A percentile compares a stretch with the other conserved stretches of the same genome.
phyloP scores from a whole-genome alignment of 2,888 invertebrate genomes.

The Nomada ruficornis region DNA sequence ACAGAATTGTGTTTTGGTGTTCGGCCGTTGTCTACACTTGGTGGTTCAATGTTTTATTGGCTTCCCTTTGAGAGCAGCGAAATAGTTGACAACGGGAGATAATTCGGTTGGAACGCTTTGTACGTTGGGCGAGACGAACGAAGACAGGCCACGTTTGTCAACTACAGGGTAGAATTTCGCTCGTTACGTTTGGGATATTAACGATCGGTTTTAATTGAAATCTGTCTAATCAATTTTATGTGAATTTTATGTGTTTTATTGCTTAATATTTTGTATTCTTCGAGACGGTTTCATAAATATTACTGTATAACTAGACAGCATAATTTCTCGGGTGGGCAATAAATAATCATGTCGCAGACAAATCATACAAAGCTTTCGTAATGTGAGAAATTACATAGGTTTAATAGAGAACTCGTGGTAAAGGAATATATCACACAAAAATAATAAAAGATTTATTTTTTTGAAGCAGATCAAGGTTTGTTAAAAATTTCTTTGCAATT shows the following conservation, averaged over 20 bases:
- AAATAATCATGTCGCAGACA: no score
- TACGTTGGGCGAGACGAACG: neutral
- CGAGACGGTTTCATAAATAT: no score
- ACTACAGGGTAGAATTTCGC: neutral
- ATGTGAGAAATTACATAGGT: no score
- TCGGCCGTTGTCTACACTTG: slow-evolving; percentile 9
- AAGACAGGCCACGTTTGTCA: neutral
- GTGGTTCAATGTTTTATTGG: slow-evolving; percentile 20
- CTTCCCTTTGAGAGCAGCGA: neutral
- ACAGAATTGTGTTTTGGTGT: slow-evolving; percentile 28
- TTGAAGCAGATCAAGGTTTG: neutral
- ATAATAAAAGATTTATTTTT: neutral
- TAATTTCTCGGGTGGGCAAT: no score
- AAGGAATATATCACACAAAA: no score
- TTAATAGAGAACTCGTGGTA: no score
- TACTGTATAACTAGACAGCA: no score
- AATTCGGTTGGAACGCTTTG: slow-evolving; percentile 9
- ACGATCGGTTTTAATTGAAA: neutral
- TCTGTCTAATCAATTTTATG: no score
- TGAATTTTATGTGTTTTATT: no score
- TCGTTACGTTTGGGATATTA: neutral
- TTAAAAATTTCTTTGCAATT: slow-evolving; percentile 1
- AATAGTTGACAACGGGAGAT: slow-evolving; percentile 12
- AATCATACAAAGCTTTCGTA: no score
- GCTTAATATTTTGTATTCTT: no score